phyloP scores from a whole-genome alignment of 2,888 invertebrate genomes.

The Dynastes maya region DNA sequence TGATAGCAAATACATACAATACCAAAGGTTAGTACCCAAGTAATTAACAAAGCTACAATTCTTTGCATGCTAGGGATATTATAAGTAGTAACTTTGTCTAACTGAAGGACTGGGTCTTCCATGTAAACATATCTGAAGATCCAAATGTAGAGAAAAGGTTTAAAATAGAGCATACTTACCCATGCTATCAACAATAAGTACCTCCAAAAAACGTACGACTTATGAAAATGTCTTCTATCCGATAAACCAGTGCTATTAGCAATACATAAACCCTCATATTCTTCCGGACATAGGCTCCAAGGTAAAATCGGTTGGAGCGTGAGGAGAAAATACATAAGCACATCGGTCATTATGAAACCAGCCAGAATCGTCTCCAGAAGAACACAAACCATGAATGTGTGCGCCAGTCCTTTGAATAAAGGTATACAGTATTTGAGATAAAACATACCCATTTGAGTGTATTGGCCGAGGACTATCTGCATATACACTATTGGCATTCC shows the following conservation, averaged over 20 bases:
- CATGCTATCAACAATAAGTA: conserved; percentile 19
- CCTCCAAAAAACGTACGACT: conserved; percentile 52
- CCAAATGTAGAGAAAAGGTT: background rate
- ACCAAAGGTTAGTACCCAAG: conserved; percentile 48
- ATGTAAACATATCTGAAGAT: conserved; percentile 50
- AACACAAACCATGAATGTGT: conserved; percentile 48
- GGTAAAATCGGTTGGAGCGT: conserved; percentile 48
- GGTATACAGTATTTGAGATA: conserved; percentile 51
- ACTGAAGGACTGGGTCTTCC: conserved; percentile 39
- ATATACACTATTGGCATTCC: conserved; percentile 54
- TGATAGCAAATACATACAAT: conserved; percentile 35
- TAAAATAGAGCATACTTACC: too few relatives aligned
- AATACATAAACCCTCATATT: conserved; percentile 42
- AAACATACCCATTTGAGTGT: conserved; percentile 52
- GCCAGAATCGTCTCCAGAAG: conserved; percentile 43
- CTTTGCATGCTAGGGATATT: conserved; percentile 44
- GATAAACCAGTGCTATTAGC: background rate
- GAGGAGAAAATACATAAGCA: conserved; percentile 52
- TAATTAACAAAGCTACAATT: conserved; percentile 44
- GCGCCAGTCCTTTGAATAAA: conserved; percentile 40
- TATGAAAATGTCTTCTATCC: background rate
- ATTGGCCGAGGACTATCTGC: conserved; percentile 54
- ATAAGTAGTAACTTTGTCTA: conserved; percentile 8
- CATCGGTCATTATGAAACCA: conserved; percentile 50
- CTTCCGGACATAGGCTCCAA: conserved; percentile 52